Evolutionary conservation across 2,797 vertebrate genomes (phyloP), one percentile per base, ranked within the genome.

Genomic region (Cirrhinus mrigala): DNA sequence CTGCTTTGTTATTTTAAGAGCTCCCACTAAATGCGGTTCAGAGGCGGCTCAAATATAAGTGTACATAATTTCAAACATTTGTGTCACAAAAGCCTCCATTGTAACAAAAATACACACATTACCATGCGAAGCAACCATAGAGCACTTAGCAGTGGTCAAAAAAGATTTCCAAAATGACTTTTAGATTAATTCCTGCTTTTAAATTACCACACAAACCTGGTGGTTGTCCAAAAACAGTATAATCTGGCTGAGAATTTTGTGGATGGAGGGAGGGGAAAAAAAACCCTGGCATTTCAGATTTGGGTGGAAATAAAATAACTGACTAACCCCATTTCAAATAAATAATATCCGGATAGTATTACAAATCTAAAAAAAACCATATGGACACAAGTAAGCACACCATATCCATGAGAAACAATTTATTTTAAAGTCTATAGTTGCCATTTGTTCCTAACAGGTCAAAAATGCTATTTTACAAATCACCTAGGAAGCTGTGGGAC

Each of bases 371-470:
- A 62, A 50, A 10, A 29, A 18, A 58, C 5, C 16, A 27, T 58
- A 60, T 46, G 15, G 40, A 74, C 24, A 27, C 37, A 62, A 66
- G 27, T 7, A 83, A 76, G 27, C 56, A 64, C 70, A 83, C 29
- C 18, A 37, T 18, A 29, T 62, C 3, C 18, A 64, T 33, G 5
- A 62, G 20, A 73, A 64, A 52, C 3, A 2, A 0, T 78, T 54
- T 79, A 87, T 85, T 85, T 87, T 11, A 70, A 33, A 73, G 69
- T 48, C 46, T 79, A 7, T 22, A 7, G 20, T 58, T 50, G 7
- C 29, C 24, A 46, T 33, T 15, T 27, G 18, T 62, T 24, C 14
- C 62, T 20, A 8, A 77, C 14, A 50, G 15, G 16, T 37, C 9
- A 66, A 44, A 83, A 75, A 50, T 50, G 4, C 10, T 44, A 27